A percentile compares a stretch with the other conserved stretches of the same genome.
phyloP scores from a whole-genome alignment of 2,888 invertebrate genomes.

The Orchesellides sinensis region DNA sequence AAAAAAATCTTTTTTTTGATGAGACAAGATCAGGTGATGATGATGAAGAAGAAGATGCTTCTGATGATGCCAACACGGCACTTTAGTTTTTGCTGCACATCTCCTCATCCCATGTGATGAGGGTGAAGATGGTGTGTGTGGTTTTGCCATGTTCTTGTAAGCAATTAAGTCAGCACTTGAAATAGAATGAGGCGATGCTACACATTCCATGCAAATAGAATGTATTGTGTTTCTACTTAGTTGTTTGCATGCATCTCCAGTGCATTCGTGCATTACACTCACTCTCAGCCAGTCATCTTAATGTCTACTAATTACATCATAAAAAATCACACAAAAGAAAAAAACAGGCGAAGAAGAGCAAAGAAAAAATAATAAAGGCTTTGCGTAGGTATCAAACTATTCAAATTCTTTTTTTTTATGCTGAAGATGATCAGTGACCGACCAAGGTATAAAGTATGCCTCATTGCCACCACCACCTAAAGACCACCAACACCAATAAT shows the following conservation, averaged over 20 bases:
- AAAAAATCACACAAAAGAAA: not conserved
- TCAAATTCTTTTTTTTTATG: too few species aligned
- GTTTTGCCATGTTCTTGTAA: not conserved
- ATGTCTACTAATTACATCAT: conserved; percentile 14
- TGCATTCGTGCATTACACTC: not conserved
- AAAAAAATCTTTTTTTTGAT: conserved; percentile 2
- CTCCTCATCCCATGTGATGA: too few species aligned
- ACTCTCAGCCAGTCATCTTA: not conserved
- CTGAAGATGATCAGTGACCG: not conserved
- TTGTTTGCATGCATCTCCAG: not conserved
- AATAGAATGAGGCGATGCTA: too few species aligned
- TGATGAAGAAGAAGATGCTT: conserved; percentile 46
- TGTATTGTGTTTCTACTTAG: too few species aligned
- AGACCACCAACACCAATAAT: not conserved
- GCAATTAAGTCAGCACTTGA: conserved; percentile 67
- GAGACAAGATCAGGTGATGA: conserved; percentile 35
- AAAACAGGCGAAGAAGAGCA: not conserved
- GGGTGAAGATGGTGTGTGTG: not conserved
- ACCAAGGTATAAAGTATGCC: too few species aligned
- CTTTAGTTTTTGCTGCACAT: too few species aligned
- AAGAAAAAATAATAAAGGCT: too few species aligned
- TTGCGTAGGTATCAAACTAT: too few species aligned
- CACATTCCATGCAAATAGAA: too few species aligned
- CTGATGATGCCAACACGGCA: too few species aligned
- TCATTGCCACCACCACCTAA: not conserved